Percentiles rank a stretch among this genome's conserved stretches.
Conservation (phyloP, 2,797 vertebrate genomes). For the Petrocephalus sullivani region DNA sequence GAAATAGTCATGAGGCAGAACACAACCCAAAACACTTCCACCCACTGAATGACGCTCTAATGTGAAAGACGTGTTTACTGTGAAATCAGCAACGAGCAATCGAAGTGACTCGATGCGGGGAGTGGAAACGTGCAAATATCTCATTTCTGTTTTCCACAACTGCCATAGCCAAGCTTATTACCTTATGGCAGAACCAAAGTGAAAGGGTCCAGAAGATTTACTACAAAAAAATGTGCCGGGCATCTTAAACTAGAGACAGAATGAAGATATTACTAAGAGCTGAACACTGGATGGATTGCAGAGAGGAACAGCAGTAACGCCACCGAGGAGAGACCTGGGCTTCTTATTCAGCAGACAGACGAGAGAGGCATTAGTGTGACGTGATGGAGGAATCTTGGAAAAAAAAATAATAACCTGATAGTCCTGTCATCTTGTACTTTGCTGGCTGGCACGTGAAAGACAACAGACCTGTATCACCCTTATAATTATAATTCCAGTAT, state of each 20-base stretch:
- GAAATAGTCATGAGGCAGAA: neutral
- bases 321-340: constrained; percentile 29
- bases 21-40: neutral
- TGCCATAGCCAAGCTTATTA: constrained; percentile 24
- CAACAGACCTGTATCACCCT: neutral
- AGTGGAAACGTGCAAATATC: constrained; percentile 23
- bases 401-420: neutral
- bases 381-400: neutral
- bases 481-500: neutral
- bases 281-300: constrained; percentile 48
- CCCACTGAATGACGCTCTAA: neutral
- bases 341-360: constrained; percentile 35
- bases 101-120: neutral
- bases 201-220: constrained; percentile 44
- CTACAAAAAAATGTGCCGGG: constrained; percentile 41
- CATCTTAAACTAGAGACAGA: constrained; percentile 46
- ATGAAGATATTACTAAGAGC: constrained; percentile 53
- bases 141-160: constrained; percentile 31
- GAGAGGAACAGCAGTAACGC: constrained; percentile 40
- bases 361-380: constrained; percentile 35
- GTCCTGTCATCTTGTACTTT: neutral
- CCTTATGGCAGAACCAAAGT: constrained; percentile 29
- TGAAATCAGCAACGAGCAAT: neutral
- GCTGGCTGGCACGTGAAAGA: neutral
- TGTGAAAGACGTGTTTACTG: neutral